phyloP scores from a whole-genome alignment of 2,113 vertebrate genomes.

The Axis porcinus region DNA sequence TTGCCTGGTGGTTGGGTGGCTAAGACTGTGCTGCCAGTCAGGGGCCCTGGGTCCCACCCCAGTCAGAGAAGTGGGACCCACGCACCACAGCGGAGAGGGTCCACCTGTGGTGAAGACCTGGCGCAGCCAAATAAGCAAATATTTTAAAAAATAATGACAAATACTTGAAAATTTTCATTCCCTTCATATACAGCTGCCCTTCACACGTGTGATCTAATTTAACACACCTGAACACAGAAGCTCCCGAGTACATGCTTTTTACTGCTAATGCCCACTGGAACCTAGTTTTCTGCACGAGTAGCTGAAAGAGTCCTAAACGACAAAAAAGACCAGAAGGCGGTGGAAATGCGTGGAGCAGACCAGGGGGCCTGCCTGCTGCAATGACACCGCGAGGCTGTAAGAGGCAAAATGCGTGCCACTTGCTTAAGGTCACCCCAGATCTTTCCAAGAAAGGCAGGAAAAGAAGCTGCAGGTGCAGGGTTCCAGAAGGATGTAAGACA shows the following conservation, averaged over 20 bases:
- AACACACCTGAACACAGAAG: neutral
- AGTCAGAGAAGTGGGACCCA: neutral
- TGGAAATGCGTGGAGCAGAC: neutral
- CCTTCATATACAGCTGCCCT: neutral
- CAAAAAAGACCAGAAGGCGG: neutral
- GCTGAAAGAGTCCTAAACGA: neutral
- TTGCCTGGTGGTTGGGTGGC: neutral
- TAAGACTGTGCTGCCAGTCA: neutral
- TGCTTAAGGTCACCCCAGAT: neutral
- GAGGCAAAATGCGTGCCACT: neutral
- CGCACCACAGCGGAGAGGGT: fast-evolving
- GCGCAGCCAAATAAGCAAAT: neutral
- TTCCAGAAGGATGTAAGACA: neutral
- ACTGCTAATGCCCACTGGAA: neutral
- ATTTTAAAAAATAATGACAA: fast-evolving
- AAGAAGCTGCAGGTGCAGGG: neutral
- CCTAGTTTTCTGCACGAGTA: neutral
- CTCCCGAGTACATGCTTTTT: too few relatives aligned
- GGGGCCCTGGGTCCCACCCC: neutral
- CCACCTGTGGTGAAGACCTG: fast-evolving
- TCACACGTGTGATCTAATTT: neutral
- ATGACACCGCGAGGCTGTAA: neutral
- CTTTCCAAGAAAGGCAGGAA: neutral
- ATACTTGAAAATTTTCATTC: neutral
- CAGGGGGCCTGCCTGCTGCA: neutral